phyloP scores from a whole-genome alignment of 2,888 invertebrate species.

The Cataglyphis livida region DNA sequence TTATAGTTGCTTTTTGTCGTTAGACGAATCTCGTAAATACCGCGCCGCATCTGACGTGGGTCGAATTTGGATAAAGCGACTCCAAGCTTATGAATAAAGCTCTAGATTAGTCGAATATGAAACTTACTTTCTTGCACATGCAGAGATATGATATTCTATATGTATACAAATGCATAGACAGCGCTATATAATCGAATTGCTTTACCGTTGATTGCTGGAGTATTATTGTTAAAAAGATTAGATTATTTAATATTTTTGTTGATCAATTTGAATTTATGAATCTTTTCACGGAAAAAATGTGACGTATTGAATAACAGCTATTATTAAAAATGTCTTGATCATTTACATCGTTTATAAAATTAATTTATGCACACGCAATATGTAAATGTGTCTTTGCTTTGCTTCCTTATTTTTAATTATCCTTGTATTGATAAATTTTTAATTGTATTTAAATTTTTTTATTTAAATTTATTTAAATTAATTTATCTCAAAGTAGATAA shows the following conservation, averaged over 20 bases:
- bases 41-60: slow-evolving; percentile 25
- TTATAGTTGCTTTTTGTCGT: slow-evolving; percentile 49
- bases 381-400: background rate
- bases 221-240: background rate
- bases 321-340: background rate
- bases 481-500: background rate
- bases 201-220: background rate
- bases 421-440: background rate
- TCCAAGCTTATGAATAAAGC: slow-evolving; percentile 6
- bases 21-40: slow-evolving; percentile 38
- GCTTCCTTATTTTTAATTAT: background rate
- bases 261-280: background rate
- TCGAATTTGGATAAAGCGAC: slow-evolving; percentile 31
- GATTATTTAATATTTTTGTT: background rate
- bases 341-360: background rate
- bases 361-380: background rate
- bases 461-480: too few relatives aligned
- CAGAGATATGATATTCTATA: background rate
- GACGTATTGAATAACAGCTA: background rate
- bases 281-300: background rate
- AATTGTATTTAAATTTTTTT: background rate
- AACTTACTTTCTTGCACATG: slow-evolving; percentile 17
- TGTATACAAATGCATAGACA: background rate
- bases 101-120: slow-evolving; percentile 28
- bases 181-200: background rate